These are phyloP conservation scores for Fopius arisanus DNA, from an alignment of 1,140 invertebrate species.

Conservation along the genomic window DNA sequence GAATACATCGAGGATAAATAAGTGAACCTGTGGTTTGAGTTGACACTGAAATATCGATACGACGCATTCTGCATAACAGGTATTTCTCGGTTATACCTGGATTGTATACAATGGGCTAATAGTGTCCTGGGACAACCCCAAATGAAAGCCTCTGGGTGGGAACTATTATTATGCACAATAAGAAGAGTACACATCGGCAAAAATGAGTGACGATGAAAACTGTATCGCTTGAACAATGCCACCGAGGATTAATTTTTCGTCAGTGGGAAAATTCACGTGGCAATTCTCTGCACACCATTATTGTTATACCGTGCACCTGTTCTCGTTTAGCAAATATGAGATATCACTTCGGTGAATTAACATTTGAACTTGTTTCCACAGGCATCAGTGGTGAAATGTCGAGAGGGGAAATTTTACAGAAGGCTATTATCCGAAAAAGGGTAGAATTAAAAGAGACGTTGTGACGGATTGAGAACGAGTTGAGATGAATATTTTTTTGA, in stretches of 20 bases:
- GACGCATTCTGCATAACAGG: neutral
- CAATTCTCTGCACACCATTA: neutral
- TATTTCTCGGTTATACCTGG: neutral
- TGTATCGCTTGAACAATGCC: neutral
- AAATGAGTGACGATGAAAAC: neutral
- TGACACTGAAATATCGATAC: neutral
- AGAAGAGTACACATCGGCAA: neutral
- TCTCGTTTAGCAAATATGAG: neutral
- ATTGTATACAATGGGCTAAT: neutral
- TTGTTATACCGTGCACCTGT: neutral
- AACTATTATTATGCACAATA: neutral
- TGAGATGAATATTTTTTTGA: too few species aligned
- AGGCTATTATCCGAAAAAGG: too few species aligned
- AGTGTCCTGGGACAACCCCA: neutral
- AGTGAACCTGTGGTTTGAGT: neutral
- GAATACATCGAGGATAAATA: too few species aligned
- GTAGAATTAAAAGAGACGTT: neutral
- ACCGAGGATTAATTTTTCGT: slow-evolving; percentile 1
- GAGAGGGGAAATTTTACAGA: neutral
- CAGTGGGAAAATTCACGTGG: neutral
- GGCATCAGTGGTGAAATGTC: neutral
- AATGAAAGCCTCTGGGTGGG: neutral
- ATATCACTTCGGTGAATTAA: neutral
- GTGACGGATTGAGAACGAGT: too few species aligned
- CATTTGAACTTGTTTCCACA: neutral